Base-by-base conservation (phyloP, 2,113 vertebrate species). In the Cyprinodon tularosa region DNA sequence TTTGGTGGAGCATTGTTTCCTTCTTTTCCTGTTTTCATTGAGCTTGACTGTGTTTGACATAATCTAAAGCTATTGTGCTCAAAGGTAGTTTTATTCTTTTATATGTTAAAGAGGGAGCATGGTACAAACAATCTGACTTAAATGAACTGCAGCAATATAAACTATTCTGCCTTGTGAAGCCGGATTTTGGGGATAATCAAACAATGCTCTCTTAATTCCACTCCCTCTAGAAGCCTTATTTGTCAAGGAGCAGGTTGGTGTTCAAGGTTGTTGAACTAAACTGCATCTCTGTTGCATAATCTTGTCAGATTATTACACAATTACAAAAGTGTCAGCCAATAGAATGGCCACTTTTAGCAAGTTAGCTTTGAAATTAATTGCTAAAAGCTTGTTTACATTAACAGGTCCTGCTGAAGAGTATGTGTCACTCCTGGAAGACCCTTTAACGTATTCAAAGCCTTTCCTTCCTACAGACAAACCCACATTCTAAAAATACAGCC, bases 1-100 rank as follows among this genome's bases (percentile, higher is more conserved):
- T 57, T 37, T 78, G 74, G 70, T 71, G 70, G 80, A 85, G 81
- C 64, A 66, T 84, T 79, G 83, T 83, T 89, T 59, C 17, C 13
- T 11, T 74, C 47, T 44, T 78, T 83, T 87, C 85, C 84, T 85
- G 87, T 78, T 80, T 75, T 77, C 76, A 22, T 69, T 83, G 45
- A 4, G 73, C 66, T 71, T 66, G 65, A 79, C 66, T 62, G n/a
- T 76, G 74, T 48, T 62, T 72, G 39, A 13, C 66, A 22, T 61
- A 72, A 70, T 62, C 62, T 3, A 62, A 66, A 71, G 66, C 53
- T 67, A 40, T 60, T 20, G 45, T 70, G 78, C 60, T 68, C 7
- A 78, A 60, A 13, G 2, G 1, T 47, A 10, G 22, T 61, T 20
- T 12, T 14, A 29, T 39, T 37, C 62, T 17, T 1, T 4, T 1